phyloP scores from a whole-genome alignment of 2,113 vertebrate genomes.

The Misgurnus anguillicaudatus region DNA sequence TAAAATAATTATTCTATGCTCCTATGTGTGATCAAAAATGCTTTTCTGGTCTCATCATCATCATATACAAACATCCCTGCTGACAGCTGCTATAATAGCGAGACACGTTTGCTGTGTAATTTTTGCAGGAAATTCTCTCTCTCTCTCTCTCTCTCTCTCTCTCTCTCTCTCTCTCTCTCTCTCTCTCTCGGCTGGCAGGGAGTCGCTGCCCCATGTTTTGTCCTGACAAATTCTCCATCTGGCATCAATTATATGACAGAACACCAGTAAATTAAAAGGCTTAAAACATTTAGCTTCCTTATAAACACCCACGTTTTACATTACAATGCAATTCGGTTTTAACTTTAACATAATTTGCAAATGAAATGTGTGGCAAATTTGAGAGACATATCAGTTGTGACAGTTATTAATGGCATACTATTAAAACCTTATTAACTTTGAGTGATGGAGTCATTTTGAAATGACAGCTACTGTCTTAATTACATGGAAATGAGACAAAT shows the following conservation, averaged over 20 bases:
- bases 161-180: no score
- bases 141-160: no score
- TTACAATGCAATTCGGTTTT: neutral
- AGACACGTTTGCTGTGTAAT: neutral
- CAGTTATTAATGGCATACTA: neutral
- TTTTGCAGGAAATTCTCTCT: slow-evolving; percentile 10
- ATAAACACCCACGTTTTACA: no score
- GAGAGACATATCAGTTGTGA: neutral
- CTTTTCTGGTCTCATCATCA: neutral
- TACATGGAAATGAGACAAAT: slow-evolving; percentile 21
- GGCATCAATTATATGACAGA: slow-evolving; percentile 24
- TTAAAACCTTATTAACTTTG: slow-evolving; percentile 2
- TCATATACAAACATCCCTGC: slow-evolving; percentile 3
- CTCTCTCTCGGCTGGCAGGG: neutral
- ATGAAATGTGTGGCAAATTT: neutral
- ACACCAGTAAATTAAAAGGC: neutral
- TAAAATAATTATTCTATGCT: neutral
- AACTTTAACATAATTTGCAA: neutral
- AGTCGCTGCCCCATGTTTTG: slow-evolving; percentile 30
- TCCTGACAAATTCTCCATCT: slow-evolving; percentile 32
- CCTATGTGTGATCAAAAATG: neutral
- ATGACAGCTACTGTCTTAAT: slow-evolving; percentile 17
- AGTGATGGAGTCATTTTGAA: slow-evolving; percentile 21
- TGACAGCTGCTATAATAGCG: slow-evolving; percentile 18
- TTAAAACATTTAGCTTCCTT: neutral